Conservation (phyloP, 2,797 vertebrate species). For the Xenopus petersii region DNA sequence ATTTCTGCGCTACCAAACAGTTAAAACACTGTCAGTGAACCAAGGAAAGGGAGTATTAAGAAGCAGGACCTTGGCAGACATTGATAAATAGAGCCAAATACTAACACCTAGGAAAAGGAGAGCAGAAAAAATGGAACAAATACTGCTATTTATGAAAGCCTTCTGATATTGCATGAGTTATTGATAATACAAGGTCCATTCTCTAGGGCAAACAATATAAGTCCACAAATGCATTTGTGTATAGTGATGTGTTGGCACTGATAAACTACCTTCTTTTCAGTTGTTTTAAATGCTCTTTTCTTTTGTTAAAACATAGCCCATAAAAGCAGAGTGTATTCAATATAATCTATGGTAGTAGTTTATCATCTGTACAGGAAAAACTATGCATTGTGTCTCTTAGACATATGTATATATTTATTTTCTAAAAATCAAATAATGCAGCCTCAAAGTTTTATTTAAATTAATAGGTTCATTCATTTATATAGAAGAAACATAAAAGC, state of each 20-base stretch:
- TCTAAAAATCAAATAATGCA: too few relatives aligned
- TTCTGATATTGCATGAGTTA: constrained; percentile 34
- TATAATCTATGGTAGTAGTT: constrained; percentile 6
- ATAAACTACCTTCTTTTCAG: constrained; percentile 41
- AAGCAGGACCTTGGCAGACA: constrained; percentile 6
- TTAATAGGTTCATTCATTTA: too few relatives aligned
- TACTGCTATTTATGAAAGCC: constrained; percentile 15
- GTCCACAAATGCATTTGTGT: constrained; percentile 34
- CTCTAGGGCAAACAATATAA: constrained; percentile 30
- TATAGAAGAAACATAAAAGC: too few relatives aligned
- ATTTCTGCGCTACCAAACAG: not conserved
- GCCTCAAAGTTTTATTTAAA: too few relatives aligned
- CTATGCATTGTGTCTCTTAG: constrained; percentile 4
- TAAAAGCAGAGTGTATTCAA: constrained; percentile 11
- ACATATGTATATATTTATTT: not conserved
- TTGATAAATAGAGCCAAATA: constrained; percentile 32
- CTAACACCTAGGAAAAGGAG: constrained; percentile 28
- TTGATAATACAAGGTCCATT: constrained; percentile 38
- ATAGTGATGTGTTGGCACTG: constrained; percentile 30
- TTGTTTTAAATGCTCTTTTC: constrained; percentile 21
- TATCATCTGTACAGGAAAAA: constrained; percentile 24
- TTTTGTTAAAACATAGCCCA: constrained; percentile 18
- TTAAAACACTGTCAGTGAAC: not conserved
- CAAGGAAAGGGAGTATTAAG: not conserved
- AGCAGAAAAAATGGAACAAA: constrained; percentile 25